A percentile compares a stretch with the other conserved stretches of the same genome.
These are phyloP conservation scores for Pygoscelis antarcticus DNA, from an alignment of 2,113 vertebrate species.

Conservation along the genomic window DNA sequence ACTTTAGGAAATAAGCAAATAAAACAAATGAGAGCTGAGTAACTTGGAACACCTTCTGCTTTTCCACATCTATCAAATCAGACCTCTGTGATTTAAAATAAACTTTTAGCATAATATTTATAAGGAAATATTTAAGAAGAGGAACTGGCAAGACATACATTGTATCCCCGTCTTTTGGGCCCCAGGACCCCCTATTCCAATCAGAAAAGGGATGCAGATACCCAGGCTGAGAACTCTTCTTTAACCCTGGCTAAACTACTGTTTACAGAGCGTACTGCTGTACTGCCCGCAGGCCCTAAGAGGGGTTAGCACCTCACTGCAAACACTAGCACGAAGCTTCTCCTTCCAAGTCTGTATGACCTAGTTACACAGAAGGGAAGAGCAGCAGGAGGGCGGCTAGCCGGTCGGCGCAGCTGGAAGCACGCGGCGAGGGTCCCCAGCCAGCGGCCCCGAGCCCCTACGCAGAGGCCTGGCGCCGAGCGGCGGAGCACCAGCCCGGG, in stretches of 20 bases:
- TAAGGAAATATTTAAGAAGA: background rate
- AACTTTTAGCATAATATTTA: accelerated
- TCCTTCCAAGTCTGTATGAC: accelerated
- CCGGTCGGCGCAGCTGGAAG: background rate
- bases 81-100: accelerated
- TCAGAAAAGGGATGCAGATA: no score
- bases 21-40: accelerated
- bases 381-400: no score
- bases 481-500: background rate
- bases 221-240: accelerated
- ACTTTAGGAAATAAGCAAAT: background rate
- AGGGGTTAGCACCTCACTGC: background rate
- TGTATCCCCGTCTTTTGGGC: accelerated
- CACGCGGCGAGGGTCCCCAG: no score
- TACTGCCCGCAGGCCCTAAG: background rate
- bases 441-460: background rate
- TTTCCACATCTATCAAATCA: background rate
- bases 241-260: accelerated
- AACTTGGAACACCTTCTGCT: background rate
- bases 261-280: accelerated
- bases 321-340: background rate
- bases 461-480: background rate
- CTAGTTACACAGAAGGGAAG: accelerated
- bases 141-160: accelerated
- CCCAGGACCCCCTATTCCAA: accelerated